Conservation (phyloP, 2,888 invertebrate genomes). For the Tetrapedia diversipes region DNA sequence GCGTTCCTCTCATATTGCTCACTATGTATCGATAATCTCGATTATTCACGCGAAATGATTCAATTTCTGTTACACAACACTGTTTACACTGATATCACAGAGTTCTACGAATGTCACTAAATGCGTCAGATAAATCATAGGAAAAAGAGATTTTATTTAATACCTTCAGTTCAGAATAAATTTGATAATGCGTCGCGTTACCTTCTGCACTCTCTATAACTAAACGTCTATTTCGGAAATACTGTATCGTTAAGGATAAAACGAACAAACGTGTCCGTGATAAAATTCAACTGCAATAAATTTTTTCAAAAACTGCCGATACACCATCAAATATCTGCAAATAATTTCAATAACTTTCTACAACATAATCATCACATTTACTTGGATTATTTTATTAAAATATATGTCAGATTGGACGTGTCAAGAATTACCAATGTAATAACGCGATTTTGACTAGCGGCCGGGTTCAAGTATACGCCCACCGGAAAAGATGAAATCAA, state of each 20-base stretch:
- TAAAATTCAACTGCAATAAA: no score
- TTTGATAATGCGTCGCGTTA: no score
- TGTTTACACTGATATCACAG: neutral
- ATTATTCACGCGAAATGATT: slow-evolving; percentile 14
- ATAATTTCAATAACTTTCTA: neutral
- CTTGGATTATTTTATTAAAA: neutral
- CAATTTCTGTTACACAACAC: neutral
- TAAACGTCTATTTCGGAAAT: no score
- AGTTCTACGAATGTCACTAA: neutral
- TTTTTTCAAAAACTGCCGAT: no score
- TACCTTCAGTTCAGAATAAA: neutral
- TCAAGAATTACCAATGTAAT: neutral
- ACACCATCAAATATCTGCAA: no score
- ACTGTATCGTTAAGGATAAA: no score
- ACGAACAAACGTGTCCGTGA: no score
- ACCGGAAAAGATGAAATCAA: neutral
- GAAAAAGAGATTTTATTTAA: neutral
- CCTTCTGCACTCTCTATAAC: no score
- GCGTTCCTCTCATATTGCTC: slow-evolving; percentile 7
- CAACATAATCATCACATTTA: neutral
- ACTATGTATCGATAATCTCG: neutral
- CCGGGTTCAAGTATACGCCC: neutral
- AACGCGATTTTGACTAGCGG: neutral
- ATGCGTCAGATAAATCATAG: neutral
- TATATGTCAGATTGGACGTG: neutral